These are phyloP conservation scores for Leptinotarsa juncta DNA, from an alignment of 2,888 invertebrate species.

Conservation along the genomic window DNA sequence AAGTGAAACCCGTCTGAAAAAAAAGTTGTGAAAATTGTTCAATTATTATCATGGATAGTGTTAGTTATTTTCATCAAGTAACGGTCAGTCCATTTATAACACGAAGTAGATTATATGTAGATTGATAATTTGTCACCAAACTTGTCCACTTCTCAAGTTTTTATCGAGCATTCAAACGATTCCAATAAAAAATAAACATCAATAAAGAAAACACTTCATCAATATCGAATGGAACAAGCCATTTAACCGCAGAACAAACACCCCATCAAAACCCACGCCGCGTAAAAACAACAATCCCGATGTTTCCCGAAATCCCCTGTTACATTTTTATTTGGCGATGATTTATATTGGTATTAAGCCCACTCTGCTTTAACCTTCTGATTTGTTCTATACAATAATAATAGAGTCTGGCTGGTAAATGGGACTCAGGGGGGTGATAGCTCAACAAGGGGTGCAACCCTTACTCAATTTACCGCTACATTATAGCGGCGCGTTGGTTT, in stretches of 20 bases:
- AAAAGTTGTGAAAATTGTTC: no score
- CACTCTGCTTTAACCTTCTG: conserved; percentile 66
- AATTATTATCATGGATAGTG: no score
- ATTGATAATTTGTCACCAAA: not conserved
- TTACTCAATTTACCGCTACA: conserved; percentile 66
- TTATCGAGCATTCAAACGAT: conserved; percentile 17
- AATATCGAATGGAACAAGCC: conserved; percentile 48
- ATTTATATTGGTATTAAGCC: conserved; percentile 66
- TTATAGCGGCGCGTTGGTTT: conserved; percentile 65
- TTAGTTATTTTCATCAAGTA: no score
- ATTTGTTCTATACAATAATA: conserved; percentile 68
- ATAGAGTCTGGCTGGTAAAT: conserved; percentile 67
- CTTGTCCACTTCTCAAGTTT: not conserved
- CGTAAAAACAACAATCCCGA: conserved; percentile 43
- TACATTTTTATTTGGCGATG: conserved; percentile 65
- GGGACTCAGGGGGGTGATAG: conserved; percentile 66
- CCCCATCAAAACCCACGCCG: conserved; percentile 34
- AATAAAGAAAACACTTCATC: conserved; percentile 40
- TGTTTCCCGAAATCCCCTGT: conserved; percentile 49
- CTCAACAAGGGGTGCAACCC: conserved; percentile 58
- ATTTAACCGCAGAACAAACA: conserved; percentile 50
- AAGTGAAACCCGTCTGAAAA: no score
- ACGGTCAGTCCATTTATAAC: no score
- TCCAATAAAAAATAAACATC: conserved; percentile 34
- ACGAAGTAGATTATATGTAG: no score